Base-by-base conservation (phyloP, 2,113 vertebrate species). In the Oreocharis arfaki region DNA sequence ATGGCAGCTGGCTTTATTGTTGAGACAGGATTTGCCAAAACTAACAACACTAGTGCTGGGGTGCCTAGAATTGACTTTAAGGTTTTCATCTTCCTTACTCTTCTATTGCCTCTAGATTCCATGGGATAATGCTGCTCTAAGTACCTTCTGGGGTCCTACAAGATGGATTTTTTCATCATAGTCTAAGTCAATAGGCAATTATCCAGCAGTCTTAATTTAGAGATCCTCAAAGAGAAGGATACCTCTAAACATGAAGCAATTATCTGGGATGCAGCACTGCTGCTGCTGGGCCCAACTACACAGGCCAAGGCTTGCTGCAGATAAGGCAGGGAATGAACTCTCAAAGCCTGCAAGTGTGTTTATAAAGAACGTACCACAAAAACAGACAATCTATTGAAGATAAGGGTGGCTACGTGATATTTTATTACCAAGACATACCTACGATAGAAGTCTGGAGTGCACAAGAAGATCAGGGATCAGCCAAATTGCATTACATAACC, bases 1-100 rank as follows among this genome's bases (percentile, higher is more conserved):
- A 95, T 96, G 96, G 93, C 93, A 96, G 92, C 92, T 86, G 83
- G 73, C 76, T 93, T 90, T 65, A 89, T 82, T 92, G 68, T 11
- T 84, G 82, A 93, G 73, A 90, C 37, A 87, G 57, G 44, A 77
- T 90, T 93, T 96, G 92, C 96, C 96, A 93, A 90, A 94, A 71
- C 88, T 92, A 95, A 96, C 87, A 93, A 82, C 68, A 49, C 52
- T 80, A 86, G 71, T 35, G n/a, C 64, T 71, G 37, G 60, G 85
- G 59, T 71, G 73, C 64, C 52, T 81, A 56, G 83, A 87, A 90
- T 0, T 63, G 83, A 86, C 74, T 94, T 94, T 39, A 75, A 93
- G n/a, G 56, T 79, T 70, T 86, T 91, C 41, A 89, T 83, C 84
- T 80, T 87, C 60, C 47, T 68, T 87, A 57, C 8, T 75, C 60